Percentiles rank a stretch among this genome's conserved stretches.
phyloP scores from a whole-genome alignment of 2,888 invertebrate genomes.

The Dione vanillae region DNA sequence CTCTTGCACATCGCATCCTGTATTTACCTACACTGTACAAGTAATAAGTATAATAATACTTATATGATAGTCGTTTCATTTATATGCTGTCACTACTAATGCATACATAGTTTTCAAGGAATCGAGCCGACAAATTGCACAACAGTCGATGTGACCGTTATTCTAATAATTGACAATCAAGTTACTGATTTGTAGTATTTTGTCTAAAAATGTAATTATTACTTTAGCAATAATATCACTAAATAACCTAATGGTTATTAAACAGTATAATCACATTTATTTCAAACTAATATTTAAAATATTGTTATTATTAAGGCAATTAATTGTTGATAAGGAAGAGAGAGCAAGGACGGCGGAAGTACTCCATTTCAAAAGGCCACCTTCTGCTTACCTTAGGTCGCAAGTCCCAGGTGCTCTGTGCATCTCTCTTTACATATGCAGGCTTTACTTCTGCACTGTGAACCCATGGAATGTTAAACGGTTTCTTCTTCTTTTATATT shows the following conservation, averaged over 20 bases:
- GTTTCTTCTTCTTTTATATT: too few species aligned
- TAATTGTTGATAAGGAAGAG: too few species aligned
- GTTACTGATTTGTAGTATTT: conserved; percentile 60
- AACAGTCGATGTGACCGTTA: conserved; percentile 60
- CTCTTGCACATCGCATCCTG: conserved; percentile 26
- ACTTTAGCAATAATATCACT: conserved; percentile 14
- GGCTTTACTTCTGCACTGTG: too few species aligned
- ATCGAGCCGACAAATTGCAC: conserved; percentile 69
- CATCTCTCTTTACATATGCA: too few species aligned
- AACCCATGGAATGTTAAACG: too few species aligned
- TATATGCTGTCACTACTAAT: not conserved
- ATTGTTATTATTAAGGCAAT: too few species aligned
- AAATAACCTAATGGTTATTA: conserved; percentile 6
- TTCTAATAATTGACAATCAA: conserved; percentile 82
- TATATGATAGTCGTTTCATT: not conserved
- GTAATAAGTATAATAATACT: not conserved
- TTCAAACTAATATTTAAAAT: not conserved
- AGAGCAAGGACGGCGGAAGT: too few species aligned
- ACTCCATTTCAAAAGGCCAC: too few species aligned
- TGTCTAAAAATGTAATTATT: conserved; percentile 55
- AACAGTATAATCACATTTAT: conserved; percentile 15
- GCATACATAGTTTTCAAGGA: conserved; percentile 36
- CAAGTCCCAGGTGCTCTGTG: too few species aligned
- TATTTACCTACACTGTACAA: not conserved
- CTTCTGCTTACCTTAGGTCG: too few species aligned